These are phyloP conservation scores for Apantesis nais DNA, from an alignment of 2,888 invertebrate species.

Conservation along the genomic window DNA sequence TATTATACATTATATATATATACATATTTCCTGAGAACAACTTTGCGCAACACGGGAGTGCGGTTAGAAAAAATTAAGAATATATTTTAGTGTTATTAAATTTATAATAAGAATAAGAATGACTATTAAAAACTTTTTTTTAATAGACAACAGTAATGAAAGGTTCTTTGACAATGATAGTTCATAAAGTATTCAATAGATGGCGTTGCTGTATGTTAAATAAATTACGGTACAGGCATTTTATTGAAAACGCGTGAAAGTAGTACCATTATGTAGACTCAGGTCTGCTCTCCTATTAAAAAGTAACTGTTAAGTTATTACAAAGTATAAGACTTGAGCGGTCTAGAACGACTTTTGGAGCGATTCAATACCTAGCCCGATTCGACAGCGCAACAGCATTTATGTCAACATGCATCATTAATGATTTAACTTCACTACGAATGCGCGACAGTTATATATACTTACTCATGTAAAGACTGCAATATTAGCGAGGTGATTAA, in stretches of 20 bases:
- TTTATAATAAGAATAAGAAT: no score
- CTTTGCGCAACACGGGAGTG: no score
- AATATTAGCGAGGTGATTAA: neutral
- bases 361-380: neutral
- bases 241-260: neutral
- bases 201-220: neutral
- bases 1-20: no score
- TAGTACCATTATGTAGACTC: neutral
- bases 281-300: neutral
- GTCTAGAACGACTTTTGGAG: neutral
- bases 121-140: no score
- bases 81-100: no score
- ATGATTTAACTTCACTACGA: neutral
- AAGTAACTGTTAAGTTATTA: neutral
- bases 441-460: neutral
- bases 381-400: neutral
- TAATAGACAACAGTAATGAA: no score
- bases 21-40: no score
- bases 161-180: no score
- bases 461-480: no score
- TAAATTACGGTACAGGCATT: neutral
- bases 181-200: no score
- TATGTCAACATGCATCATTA: neutral
- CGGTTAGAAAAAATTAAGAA: no score
- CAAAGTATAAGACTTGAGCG: neutral